Evolutionary conservation across 2,797 vertebrate genomes (phyloP).

Genomic region (Botia kubotai): DNA sequence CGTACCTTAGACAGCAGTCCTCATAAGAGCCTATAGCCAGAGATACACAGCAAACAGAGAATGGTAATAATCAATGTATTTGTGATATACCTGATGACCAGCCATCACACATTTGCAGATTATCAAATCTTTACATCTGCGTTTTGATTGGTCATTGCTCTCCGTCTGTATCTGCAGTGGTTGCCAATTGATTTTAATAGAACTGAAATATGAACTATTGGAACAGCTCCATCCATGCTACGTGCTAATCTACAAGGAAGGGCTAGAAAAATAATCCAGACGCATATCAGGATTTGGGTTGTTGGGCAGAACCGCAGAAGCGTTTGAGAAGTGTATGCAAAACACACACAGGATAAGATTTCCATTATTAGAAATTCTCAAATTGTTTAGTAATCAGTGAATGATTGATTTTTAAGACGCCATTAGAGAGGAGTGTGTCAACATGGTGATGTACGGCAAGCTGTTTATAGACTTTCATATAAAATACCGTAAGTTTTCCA

Average conservation of each 20-base stretch:
- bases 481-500: too few species aligned
- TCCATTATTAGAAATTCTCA: background rate
- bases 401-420: background rate
- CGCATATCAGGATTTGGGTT: background rate
- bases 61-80: too few species aligned
- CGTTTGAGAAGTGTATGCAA: background rate
- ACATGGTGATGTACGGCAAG: background rate
- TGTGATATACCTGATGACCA: background rate
- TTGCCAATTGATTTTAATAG: too few species aligned
- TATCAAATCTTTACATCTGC: background rate
- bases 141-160: too few species aligned
- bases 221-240: background rate
- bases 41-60: constrained; percentile 20
- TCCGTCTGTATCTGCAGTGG: too few species aligned
- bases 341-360: background rate
- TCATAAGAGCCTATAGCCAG: constrained; percentile 70
- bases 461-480: too few species aligned
- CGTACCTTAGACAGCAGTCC: constrained; percentile 78
- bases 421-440: background rate
- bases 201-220: too few species aligned
- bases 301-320: background rate
- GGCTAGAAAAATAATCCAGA: background rate
- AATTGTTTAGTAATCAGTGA: background rate
- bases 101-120: background rate
- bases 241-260: background rate